Percentiles rank a stretch among this genome's conserved stretches.
Conservation (phyloP, 2,797 vertebrate species). For the Phalloptychus januarius region DNA sequence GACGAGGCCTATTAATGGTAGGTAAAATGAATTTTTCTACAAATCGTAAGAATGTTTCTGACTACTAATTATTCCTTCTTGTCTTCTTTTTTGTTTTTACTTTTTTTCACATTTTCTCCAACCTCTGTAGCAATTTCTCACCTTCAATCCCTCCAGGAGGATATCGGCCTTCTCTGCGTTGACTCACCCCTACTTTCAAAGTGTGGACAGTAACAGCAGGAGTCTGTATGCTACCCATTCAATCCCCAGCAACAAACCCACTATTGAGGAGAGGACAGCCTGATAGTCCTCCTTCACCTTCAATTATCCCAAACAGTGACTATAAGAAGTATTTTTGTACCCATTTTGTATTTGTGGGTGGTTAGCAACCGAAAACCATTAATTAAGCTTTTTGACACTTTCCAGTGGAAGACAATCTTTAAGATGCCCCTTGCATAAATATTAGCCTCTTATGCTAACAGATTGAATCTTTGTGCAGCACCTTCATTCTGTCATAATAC, state of each 20-base stretch:
- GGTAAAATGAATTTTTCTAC: constrained; percentile 48
- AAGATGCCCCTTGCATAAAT: background rate
- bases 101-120: constrained; percentile 1
- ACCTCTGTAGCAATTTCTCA: constrained; percentile 90
- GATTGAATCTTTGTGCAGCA: background rate
- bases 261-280: constrained; percentile 89
- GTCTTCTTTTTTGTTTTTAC: background rate
- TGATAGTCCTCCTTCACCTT: constrained; percentile 65
- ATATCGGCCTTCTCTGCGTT: constrained; percentile 95
- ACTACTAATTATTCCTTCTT: background rate
- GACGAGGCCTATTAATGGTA: constrained; percentile 93
- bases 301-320: constrained; percentile 17
- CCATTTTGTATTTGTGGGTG: constrained; percentile 14
- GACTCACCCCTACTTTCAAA: constrained; percentile 94
- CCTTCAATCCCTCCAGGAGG: constrained; percentile 94
- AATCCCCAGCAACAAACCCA: constrained; percentile 87
- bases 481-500: background rate
- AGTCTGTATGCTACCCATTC: constrained; percentile 85
- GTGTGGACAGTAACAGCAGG: constrained; percentile 90
- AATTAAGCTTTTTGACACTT: constrained; percentile 42
- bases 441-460: background rate
- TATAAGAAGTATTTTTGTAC: constrained; percentile 31
- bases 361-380: constrained; percentile 11
- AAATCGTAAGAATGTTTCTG: background rate
- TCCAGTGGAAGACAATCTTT: background rate